These are phyloP conservation scores for Marmota flaviventris DNA, from an alignment of 2,113 vertebrate genomes.

Conservation along the genomic window DNA sequence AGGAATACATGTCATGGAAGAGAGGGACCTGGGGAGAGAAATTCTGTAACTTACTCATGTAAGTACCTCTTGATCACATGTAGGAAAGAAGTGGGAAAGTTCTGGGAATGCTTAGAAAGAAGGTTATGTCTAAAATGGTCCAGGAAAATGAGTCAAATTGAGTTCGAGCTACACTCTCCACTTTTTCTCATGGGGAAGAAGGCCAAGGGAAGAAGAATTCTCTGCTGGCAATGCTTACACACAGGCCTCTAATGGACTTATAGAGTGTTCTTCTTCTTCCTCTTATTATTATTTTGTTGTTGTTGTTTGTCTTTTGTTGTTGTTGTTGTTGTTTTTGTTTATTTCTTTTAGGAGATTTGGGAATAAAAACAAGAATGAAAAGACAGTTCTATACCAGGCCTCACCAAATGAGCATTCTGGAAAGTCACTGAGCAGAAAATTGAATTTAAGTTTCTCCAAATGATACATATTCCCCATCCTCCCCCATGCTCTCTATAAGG, in stretches of 20 bases:
- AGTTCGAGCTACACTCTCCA: not conserved
- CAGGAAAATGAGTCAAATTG: not conserved
- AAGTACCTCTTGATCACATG: not conserved
- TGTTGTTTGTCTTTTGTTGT: not conserved
- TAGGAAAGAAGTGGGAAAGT: not conserved
- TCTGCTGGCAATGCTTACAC: not conserved
- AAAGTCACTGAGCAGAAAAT: conserved; percentile 80
- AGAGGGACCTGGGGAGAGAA: not conserved
- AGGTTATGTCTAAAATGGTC: not conserved
- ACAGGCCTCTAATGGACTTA: not conserved
- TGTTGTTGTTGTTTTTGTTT: not conserved
- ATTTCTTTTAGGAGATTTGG: not conserved
- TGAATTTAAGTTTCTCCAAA: conserved; percentile 76
- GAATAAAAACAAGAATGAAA: conserved; percentile 66
- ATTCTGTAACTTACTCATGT: not conserved
- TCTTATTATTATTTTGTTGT: too few species aligned
- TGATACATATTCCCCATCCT: conserved; percentile 63
- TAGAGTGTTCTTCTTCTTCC: not conserved
- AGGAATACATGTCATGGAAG: not conserved
- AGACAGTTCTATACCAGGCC: conserved; percentile 9
- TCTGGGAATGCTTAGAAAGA: not conserved
- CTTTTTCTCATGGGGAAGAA: not conserved
- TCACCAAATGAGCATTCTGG: conserved; percentile 63
- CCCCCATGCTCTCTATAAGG: conserved; percentile 24
- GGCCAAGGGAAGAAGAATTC: not conserved